phyloP scores from a whole-genome alignment of 37 sponge, comb jelly and placozoan genomes.

The Lycopodina hypogea region DNA sequence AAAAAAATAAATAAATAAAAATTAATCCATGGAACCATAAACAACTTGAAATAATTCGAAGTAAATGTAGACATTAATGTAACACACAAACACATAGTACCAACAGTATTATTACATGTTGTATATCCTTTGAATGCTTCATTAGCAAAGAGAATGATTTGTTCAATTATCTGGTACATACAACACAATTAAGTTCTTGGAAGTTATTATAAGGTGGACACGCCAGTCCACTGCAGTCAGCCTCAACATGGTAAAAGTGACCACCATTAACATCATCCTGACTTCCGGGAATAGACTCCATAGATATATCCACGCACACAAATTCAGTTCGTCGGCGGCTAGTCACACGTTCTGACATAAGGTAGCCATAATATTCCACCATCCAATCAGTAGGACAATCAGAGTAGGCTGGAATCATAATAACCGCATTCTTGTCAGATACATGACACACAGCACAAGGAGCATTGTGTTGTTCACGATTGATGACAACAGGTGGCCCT shows the following conservation, averaged over 20 bases:
- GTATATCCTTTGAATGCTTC: too few species aligned
- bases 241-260: constrained; percentile 37
- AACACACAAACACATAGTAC: too few species aligned
- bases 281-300: constrained; percentile 23
- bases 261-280: constrained; percentile 18
- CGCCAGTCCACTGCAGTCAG: constrained; percentile 29
- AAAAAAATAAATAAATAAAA: too few species aligned
- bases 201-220: constrained; percentile 48
- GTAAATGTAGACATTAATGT: too few species aligned
- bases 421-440: not conserved
- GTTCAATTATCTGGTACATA: constrained; percentile 42
- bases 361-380: constrained; percentile 43
- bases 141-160: too few species aligned
- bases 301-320: constrained; percentile 39
- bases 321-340: constrained; percentile 14
- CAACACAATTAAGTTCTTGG: constrained; percentile 47
- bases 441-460: constrained; percentile 54
- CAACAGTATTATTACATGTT: too few species aligned
- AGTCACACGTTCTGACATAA: constrained; percentile 17
- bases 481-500: not conserved
- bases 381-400: constrained; percentile 43
- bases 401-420: constrained; percentile 38
- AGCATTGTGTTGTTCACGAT: constrained; percentile 12
- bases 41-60: too few species aligned
- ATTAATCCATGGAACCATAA: too few species aligned